These are phyloP conservation scores for Dilophus febrilis DNA, from an alignment of 2,888 invertebrate species.

Conservation along the genomic window DNA sequence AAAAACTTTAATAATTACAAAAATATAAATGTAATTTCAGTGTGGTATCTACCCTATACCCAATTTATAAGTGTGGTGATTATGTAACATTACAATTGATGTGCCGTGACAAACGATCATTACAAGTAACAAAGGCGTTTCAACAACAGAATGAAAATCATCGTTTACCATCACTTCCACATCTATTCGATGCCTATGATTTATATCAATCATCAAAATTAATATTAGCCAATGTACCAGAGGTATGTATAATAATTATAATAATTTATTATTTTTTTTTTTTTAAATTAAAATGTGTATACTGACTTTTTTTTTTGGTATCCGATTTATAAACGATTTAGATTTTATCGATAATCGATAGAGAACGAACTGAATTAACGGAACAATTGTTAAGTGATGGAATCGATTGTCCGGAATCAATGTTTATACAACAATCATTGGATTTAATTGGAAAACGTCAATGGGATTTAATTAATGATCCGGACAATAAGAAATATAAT, in stretches of 20 bases:
- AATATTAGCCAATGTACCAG: conserved; percentile 52
- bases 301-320: conserved; percentile 8
- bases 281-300: background rate
- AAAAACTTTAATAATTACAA: no score
- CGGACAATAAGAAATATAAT: conserved; percentile 13
- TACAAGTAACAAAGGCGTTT: conserved; percentile 22
- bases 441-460: conserved; percentile 42
- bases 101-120: conserved; percentile 54
- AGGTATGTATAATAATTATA: conserved; percentile 1
- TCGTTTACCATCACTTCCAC: conserved; percentile 26
- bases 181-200: conserved; percentile 33
- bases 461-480: conserved; percentile 9
- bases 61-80: conserved; percentile 37
- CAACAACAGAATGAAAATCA: conserved; percentile 18
- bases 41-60: conserved; percentile 13
- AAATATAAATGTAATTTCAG: conserved; percentile 1
- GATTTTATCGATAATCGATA: conserved; percentile 51
- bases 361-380: conserved; percentile 52
- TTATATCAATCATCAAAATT: conserved; percentile 52
- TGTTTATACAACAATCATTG: conserved; percentile 73
- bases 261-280: background rate
- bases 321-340: conserved; percentile 22
- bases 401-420: conserved; percentile 61
- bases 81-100: conserved; percentile 66
- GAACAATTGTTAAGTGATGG: conserved; percentile 42